These are phyloP conservation scores for Zaprionus lachaisei DNA, from an alignment of 1,140 invertebrate species.

Conservation along the genomic window DNA sequence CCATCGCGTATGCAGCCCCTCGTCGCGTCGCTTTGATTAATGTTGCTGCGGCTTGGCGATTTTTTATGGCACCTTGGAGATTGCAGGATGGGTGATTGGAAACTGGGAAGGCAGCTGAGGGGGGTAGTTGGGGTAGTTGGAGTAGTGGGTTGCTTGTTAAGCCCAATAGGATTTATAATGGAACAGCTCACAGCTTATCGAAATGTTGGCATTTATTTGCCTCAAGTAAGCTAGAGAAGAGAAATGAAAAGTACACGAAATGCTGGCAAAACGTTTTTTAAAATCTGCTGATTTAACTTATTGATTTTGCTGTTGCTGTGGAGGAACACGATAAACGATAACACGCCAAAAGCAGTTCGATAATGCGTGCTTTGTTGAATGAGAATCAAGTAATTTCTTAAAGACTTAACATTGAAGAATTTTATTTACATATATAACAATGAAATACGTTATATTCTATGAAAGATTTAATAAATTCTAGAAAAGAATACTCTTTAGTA, in stretches of 20 bases:
- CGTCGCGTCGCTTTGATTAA: slow-evolving; percentile 69
- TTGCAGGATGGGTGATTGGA: slow-evolving; percentile 14
- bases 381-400: no score
- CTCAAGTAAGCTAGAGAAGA: slow-evolving; percentile 19
- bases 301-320: not conserved
- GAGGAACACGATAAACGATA: no score
- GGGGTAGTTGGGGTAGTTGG: not conserved
- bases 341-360: not conserved
- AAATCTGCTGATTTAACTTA: not conserved
- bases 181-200: slow-evolving; percentile 33
- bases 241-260: not conserved
- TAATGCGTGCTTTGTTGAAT: not conserved
- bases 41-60: slow-evolving; percentile 72
- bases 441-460: no score
- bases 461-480: no score
- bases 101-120: not conserved
- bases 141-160: slow-evolving; percentile 48
- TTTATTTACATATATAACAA: no score
- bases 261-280: slow-evolving; percentile 23
- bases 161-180: slow-evolving; percentile 39
- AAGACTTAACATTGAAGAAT: no score
- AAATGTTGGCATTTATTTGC: slow-evolving; percentile 36
- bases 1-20: slow-evolving; percentile 54
- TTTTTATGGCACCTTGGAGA: slow-evolving; percentile 80
- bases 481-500: no score